phyloP scores from a whole-genome alignment of 2,113 vertebrate genomes.

The Reinhardtius hippoglossoides region DNA sequence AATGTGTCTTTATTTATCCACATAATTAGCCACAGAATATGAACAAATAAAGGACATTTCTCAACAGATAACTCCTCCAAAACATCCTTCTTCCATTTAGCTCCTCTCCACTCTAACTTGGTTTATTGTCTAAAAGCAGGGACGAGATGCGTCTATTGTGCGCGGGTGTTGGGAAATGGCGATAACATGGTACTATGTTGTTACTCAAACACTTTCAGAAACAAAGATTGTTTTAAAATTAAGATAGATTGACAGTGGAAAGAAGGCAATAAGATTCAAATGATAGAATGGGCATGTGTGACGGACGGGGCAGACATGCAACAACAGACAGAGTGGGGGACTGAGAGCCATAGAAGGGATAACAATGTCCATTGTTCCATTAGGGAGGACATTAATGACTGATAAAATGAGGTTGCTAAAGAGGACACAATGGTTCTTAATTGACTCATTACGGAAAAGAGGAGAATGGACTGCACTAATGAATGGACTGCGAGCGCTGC shows the following conservation, averaged over 20 bases:
- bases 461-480: slow-evolving; percentile 76
- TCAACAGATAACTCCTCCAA: not conserved
- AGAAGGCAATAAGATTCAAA: slow-evolving; percentile 16
- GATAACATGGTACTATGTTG: slow-evolving; percentile 21
- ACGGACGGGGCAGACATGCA: slow-evolving; percentile 24
- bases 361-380: slow-evolving; percentile 77
- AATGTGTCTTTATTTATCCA: not conserved
- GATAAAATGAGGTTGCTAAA: slow-evolving; percentile 79
- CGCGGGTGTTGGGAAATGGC: not conserved
- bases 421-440: slow-evolving; percentile 80
- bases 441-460: slow-evolving; percentile 79
- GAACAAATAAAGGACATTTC: not conserved
- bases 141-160: not conserved
- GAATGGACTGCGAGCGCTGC: slow-evolving; percentile 63
- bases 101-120: too few species aligned
- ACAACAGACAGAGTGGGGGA: not conserved
- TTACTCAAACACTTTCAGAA: slow-evolving; percentile 3
- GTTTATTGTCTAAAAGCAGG: slow-evolving; percentile 22
- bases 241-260: not conserved
- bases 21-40: slow-evolving; percentile 5
- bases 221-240: slow-evolving; percentile 3
- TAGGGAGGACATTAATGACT: slow-evolving; percentile 75
- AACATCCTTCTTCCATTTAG: not conserved
- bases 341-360: slow-evolving; percentile 34
- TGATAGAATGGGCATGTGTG: slow-evolving; percentile 40